Evolutionary conservation across 2,113 vertebrate species (phyloP), one percentile per base, ranked within the genome.

Genomic region (Cyanoramphus novaezelandiae): DNA sequence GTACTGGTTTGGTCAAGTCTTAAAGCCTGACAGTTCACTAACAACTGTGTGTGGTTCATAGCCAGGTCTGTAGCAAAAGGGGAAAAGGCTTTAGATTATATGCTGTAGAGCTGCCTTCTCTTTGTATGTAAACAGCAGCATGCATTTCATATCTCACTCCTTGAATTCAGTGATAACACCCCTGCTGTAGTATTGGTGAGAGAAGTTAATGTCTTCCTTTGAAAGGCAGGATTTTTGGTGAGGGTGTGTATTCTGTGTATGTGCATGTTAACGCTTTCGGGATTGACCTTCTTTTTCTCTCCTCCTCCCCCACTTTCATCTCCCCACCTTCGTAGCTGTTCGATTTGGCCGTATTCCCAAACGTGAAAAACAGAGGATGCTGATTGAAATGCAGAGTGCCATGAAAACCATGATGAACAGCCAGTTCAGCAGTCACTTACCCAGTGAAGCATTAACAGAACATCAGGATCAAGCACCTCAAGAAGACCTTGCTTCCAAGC

Each of bases 301-400:
- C 1, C 16, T 46, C 33, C n/a, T 19, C 13, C 15, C 19, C 37
- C 12, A 4, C 62, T 52, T 8, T 55, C 46, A 0, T 79, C 86
- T 74, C 90, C 85, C 81, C 46, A 39, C 76, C 94, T 93, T 13
- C 31, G 52, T 96, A 99, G 99, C 99, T 93, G 99, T 99, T 94
- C 98, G 99, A 88, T 99, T 99, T 95, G 99, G 99, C 68, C 99
- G 99, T 37, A 99, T 99, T 97, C 99, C 99, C 53, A 99, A 99
- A 85, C 98, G 99, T 69, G 99, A 99, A 59, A 99, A 99, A 70
- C 99, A 99, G 97, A 98, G 99, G 95, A 99, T 99, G 99, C 98
- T 99, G 83, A 98, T 99, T 93, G 99, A 99, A 97, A 99, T 99
- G 99, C 99, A 99, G 97, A 99, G 99, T 93, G 99, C 99, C 63